Percentiles rank a stretch among this genome's conserved stretches.
Evolutionary conservation across 1,140 invertebrate species (phyloP).

Genomic region (Aphaenogaster ashmeadi): DNA sequence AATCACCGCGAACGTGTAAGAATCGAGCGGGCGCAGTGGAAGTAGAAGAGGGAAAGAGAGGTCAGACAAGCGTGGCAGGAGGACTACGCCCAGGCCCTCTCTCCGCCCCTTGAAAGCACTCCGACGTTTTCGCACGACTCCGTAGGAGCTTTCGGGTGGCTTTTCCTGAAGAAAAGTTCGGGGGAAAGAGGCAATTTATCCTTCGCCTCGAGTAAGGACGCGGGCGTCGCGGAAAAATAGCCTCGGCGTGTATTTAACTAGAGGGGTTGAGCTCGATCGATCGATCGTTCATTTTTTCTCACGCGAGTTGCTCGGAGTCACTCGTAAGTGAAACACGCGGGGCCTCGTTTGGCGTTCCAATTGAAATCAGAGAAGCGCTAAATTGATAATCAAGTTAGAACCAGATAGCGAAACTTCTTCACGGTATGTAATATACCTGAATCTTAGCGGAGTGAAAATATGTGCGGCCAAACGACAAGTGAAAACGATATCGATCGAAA

Average conservation of each 20-base stretch:
- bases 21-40: conserved; percentile 5
- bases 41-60: conserved; percentile 38
- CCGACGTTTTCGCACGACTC: conserved; percentile 76
- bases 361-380: conserved; percentile 33
- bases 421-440: neutral
- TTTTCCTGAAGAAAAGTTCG: conserved; percentile 75
- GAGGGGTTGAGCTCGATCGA: conserved; percentile 56
- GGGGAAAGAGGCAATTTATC: conserved; percentile 79
- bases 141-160: conserved; percentile 75
- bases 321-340: conserved; percentile 49
- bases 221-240: conserved; percentile 63
- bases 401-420: neutral
- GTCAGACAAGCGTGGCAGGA: conserved; percentile 50
- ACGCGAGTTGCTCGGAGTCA: conserved; percentile 40
- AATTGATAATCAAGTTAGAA: conserved; percentile 39
- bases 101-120: conserved; percentile 74
- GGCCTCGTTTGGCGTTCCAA: neutral
- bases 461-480: neutral
- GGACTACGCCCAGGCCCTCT: conserved; percentile 76
- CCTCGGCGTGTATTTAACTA: conserved; percentile 70
- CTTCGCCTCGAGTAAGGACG: conserved; percentile 73
- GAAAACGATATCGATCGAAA: neutral
- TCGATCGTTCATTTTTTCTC: conserved; percentile 53
- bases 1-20: conserved; percentile 40
- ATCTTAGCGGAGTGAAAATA: neutral